Base-by-base conservation (phyloP, 2,797 vertebrate genomes). In the Characodon lateralis region DNA sequence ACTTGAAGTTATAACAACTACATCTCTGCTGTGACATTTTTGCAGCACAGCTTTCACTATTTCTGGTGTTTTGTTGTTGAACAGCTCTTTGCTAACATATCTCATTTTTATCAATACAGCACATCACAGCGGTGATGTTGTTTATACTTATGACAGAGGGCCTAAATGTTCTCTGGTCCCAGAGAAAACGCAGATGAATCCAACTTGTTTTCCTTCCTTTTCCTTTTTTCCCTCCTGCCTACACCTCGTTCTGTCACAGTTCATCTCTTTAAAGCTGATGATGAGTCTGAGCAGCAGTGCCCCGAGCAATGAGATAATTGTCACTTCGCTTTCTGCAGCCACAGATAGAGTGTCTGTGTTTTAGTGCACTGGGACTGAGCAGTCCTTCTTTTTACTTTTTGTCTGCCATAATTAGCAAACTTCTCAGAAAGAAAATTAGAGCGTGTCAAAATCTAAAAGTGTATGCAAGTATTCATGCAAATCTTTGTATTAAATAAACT, bases 261-360 rank as follows among this genome's bases (percentile, higher is more conserved):
- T 80, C 31, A 66, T 84, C 70, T 80, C 74, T 80, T 78, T 83
- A 83, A 81, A 75, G 72, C 81, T 24, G 65, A 71, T 83, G 85
- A 85, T 86, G 85, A 89, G 79, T 65, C 50, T 48, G 46, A 87
- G 85, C 84, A 71, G 83, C 56, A 16, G 50, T 66, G 76, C 88
- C 91, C 39, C 48, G 75, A 90, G 87, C 89, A 20, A 8, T 63
- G 76, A 81, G 81, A 89, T 92, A 92, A 94, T 90, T 91, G 89
- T 89, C 88, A 82, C 72, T 79, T 63, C 43, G 81, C 71, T 78
- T 81, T 84, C 76, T 80, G 39, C 35, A 66, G 63, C 35, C 39
- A 41, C 78, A 59, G 53, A 78, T 72, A 79, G 77, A 53, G 58
- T 63, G 55, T 72, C 53, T 77, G 71, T 71, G 46, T 69, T 28